These are phyloP conservation scores for Cyanistes caeruleus DNA, from an alignment of 2,113 vertebrate species.

Conservation along the genomic window DNA sequence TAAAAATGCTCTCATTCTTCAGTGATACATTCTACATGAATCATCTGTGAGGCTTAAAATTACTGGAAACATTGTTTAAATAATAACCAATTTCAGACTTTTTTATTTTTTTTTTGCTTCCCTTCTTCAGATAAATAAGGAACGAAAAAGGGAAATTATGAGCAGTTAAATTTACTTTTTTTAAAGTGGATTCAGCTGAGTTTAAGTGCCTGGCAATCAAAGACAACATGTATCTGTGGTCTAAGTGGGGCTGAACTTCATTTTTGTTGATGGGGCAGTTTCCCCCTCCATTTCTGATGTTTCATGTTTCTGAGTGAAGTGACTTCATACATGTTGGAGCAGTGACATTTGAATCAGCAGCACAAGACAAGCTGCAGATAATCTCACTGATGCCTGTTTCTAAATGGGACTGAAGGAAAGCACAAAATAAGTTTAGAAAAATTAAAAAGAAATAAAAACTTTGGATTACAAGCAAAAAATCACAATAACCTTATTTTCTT, in stretches of 20 bases:
- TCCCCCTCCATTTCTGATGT: not conserved
- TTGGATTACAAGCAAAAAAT: not conserved
- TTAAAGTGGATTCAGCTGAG: not conserved
- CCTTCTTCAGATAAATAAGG: not conserved
- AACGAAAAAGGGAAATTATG: not conserved
- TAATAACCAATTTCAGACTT: not conserved
- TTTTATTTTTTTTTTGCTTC: not conserved
- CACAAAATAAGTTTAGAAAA: not conserved
- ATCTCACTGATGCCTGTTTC: not conserved
- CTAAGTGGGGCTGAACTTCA: not conserved
- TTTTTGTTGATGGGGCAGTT: not conserved
- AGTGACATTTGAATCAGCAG: not conserved
- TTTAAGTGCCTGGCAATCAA: not conserved
- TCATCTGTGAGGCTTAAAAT: not conserved
- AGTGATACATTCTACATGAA: not conserved
- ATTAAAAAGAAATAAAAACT: not conserved
- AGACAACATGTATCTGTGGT: not conserved
- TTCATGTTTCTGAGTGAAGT: not conserved
- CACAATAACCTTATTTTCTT: not conserved
- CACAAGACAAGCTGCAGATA: not conserved
- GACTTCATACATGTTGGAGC: not conserved
- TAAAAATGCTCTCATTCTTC: not conserved
- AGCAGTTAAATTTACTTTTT: not conserved
- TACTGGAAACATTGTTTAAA: not conserved
- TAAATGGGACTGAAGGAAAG: not conserved